Evolutionary conservation across 2,797 vertebrate genomes (phyloP).

Genomic region (Botia almorhae): DNA sequence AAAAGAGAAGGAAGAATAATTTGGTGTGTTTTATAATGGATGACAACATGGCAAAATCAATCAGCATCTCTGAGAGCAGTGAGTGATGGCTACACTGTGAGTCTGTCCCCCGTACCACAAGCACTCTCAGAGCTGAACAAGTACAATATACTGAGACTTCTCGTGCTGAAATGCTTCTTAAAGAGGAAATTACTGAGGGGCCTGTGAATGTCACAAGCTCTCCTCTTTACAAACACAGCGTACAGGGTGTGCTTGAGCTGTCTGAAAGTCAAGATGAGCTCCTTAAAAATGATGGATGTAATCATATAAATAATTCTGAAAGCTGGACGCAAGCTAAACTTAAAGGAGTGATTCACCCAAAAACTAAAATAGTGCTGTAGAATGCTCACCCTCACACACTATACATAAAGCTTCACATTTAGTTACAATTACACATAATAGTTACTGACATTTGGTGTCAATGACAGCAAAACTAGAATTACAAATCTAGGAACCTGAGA

Average conservation of each 20-base stretch:
- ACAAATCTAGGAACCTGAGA: no score
- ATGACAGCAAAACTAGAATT: no score
- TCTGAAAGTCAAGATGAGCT: conserved; percentile 61
- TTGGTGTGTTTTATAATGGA: conserved; percentile 57
- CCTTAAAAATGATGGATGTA: conserved; percentile 38
- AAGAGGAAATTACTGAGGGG: conserved; percentile 63
- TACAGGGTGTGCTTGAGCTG: conserved; percentile 45
- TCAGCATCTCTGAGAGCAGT: conserved; percentile 61
- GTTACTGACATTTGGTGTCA: no score
- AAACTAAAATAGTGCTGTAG: background rate
- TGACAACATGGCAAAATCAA: conserved; percentile 61
- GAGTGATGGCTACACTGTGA: conserved; percentile 66
- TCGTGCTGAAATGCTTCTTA: conserved; percentile 54
- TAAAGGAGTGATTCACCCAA: background rate
- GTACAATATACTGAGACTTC: conserved; percentile 59
- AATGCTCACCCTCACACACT: background rate
- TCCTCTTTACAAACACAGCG: conserved; percentile 56
- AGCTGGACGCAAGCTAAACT: background rate
- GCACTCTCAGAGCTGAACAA: conserved; percentile 62
- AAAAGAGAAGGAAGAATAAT: conserved; percentile 58
- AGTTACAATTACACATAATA: no score
- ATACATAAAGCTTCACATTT: no score
- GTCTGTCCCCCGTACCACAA: conserved; percentile 70
- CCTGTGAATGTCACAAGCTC: conserved; percentile 63
- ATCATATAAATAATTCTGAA: conserved; percentile 48